Evolutionary conservation across 2,797 vertebrate genomes (phyloP).

Genomic region (Spea hammondii): DNA sequence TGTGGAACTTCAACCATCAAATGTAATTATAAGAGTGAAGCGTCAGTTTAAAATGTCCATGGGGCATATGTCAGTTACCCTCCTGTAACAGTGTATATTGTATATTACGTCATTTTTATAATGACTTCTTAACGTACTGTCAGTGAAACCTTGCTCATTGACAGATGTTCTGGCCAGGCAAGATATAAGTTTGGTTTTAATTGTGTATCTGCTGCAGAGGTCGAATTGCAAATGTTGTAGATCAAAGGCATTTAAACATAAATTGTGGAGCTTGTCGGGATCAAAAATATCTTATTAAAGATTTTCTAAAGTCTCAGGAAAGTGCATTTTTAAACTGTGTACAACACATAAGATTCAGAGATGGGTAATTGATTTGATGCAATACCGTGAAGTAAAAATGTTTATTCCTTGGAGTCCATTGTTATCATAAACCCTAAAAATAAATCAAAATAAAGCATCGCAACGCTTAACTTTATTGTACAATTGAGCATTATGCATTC

Average conservation of each 20-base stretch:
- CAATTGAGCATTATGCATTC: too few species aligned
- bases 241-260: conserved; percentile 40
- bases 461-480: too few species aligned
- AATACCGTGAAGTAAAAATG: neutral
- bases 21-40: conserved; percentile 39
- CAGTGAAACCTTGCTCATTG: conserved; percentile 35
- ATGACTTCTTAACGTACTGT: conserved; percentile 38
- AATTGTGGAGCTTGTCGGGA: conserved; percentile 18
- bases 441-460: too few species aligned
- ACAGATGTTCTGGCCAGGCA: conserved; percentile 40
- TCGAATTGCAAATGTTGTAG: conserved; percentile 10
- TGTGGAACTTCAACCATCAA: conserved; percentile 27
- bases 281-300: conserved; percentile 31
- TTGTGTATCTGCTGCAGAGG: conserved; percentile 32
- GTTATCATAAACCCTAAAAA: too few species aligned
- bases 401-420: too few species aligned
- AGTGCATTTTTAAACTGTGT: neutral
- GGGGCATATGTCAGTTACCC: conserved; percentile 45
- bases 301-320: conserved; percentile 23
- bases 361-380: neutral
- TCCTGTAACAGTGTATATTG: conserved; percentile 30
- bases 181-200: conserved; percentile 38
- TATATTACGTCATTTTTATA: conserved; percentile 41
- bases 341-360: neutral
- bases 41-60: conserved; percentile 41